Evolutionary conservation across 2,113 vertebrate species (phyloP), one percentile per base, ranked within the genome.

Genomic region (Centropristis striata): DNA sequence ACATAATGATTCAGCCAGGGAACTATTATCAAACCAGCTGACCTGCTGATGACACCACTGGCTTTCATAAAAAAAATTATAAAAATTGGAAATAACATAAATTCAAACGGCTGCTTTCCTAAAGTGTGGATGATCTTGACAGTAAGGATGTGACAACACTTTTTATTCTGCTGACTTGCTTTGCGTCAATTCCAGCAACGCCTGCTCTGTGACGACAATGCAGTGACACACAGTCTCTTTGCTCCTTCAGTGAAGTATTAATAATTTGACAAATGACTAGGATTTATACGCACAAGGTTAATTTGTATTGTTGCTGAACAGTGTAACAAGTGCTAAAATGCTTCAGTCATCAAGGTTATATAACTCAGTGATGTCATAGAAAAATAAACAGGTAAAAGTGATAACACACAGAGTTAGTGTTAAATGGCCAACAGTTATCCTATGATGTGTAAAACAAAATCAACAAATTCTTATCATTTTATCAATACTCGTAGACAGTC

Each of bases 171-270:
- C 51, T 51, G 66, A 54, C 47, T 54, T 78, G 42, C 59, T 76
- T 75, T 72, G 68, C 32, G 20, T 80, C 78, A 71, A 8, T 69
- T 59, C 68, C 13, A 55, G 27, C 57, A 65, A 84, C 68, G 76
- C 51, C 78, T 60, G 18, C 68, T 32, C 20, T 11, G 16, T 64
- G 69, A 80, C 12, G 15, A 47, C 37, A 47, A 36, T 20, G 2
- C 70, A 55, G 39, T 27, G 46, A 69, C 39, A 53, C 58, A 42
- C 16, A n/a, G 6, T 36, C 1, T 20, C 14, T 46, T 44, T 18
- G 36, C 57, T 23, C 70, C 25, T 32, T 13, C 47, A 14, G 20
- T 23, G 67, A 60, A 76, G 13, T 27, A 44, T 50, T 37, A 25
- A 70, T 25, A 1, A 37, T 75, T 14, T 51, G 7, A 55, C 14